Percentiles rank a stretch among this genome's conserved stretches.
Conservation (phyloP, 2,888 invertebrate genomes). For the Scaeva pyrastri region DNA sequence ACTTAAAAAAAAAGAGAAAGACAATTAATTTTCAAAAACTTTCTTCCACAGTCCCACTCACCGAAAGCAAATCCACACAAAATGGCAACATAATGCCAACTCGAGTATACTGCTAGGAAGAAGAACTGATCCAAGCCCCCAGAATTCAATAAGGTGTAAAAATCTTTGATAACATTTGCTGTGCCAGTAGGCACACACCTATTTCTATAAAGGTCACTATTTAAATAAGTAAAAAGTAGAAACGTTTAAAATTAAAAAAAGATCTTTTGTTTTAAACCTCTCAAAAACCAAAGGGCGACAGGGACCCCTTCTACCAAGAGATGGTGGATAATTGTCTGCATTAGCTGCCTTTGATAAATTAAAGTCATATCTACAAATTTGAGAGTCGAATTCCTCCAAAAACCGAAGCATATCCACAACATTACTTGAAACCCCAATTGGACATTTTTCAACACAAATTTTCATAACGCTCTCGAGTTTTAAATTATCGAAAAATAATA, state of each 20-base stretch:
- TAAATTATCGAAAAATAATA: conserved; percentile 92
- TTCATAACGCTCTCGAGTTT: conserved; percentile 91
- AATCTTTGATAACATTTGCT: too few species aligned
- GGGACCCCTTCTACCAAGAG: background rate
- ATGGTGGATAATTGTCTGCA: too few species aligned
- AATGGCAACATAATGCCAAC: background rate
- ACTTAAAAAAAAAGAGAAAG: background rate
- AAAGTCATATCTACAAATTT: background rate
- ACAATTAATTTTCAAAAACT: background rate
- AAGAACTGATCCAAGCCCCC: conserved; percentile 8
- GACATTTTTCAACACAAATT: conserved; percentile 96
- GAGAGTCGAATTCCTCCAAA: background rate
- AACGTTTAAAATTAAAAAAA: too few species aligned
- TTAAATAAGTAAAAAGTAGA: background rate
- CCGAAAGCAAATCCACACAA: conserved; percentile 19
- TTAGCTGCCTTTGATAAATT: background rate
- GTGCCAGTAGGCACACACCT: background rate
- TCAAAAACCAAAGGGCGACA: background rate
- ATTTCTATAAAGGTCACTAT: background rate
- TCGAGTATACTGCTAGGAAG: background rate
- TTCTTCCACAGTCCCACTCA: background rate
- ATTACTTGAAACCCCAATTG: conserved; percentile 82
- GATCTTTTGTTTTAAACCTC: background rate
- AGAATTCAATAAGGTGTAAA: background rate
- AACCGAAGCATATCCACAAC: background rate